Percentiles rank a stretch among this genome's conserved stretches.
These are phyloP conservation scores for Hippoglossus stenolepis DNA, from an alignment of 2,113 vertebrate genomes.

Conservation along the genomic window DNA sequence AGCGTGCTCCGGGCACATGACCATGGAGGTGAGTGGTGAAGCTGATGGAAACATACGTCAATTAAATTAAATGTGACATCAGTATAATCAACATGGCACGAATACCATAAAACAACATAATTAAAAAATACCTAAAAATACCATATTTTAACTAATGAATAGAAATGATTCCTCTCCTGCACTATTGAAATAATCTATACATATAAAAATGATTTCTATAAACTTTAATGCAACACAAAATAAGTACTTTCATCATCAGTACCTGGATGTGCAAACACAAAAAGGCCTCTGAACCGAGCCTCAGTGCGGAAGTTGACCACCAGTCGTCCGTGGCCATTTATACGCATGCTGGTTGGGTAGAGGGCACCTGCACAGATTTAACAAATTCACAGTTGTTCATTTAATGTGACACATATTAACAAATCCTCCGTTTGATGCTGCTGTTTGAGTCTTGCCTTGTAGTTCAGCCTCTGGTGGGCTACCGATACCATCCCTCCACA, in stretches of 20 bases:
- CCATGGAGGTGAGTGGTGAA: conserved; percentile 86
- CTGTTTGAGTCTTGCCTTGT: conserved; percentile 82
- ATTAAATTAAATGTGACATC: background rate
- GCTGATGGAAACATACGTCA: conserved; percentile 72
- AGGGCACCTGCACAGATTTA: conserved; percentile 85
- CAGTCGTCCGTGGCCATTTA: conserved; percentile 89
- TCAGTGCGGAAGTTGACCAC: conserved; percentile 96
- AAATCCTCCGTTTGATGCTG: background rate
- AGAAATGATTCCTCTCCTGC: background rate
- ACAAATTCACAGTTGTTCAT: background rate
- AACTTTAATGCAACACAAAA: background rate
- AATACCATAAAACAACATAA: background rate
- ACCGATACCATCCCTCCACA: conserved; percentile 93
- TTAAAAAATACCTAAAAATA: background rate
- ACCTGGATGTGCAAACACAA: conserved; percentile 88
- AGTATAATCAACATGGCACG: background rate
- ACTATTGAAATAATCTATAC: background rate
- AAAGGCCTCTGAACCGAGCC: conserved; percentile 92
- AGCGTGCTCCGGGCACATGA: conserved; percentile 89
- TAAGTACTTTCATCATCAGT: conserved; percentile 1
- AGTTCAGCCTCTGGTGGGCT: conserved; percentile 93
- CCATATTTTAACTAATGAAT: background rate
- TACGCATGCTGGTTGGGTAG: conserved; percentile 95
- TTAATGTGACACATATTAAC: fast-evolving
- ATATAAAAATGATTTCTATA: no score